Conservation (phyloP, 2,797 vertebrate species). For the Pagetopsis macropterus region DNA sequence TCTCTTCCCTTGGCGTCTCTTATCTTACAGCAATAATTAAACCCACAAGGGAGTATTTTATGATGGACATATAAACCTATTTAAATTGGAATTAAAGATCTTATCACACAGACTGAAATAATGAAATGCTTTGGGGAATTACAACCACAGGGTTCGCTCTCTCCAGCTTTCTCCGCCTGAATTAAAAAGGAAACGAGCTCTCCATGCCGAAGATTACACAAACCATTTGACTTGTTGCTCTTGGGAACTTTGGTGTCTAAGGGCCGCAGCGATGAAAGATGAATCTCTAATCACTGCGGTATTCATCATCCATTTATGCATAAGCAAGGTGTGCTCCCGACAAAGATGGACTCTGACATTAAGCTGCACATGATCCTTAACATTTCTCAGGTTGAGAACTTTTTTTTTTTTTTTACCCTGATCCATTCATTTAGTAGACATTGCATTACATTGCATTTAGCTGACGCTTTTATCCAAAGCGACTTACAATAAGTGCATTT, state of each 20-base stretch:
- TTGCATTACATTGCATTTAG: too few relatives aligned
- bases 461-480: too few relatives aligned
- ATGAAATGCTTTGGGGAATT: slow-evolving; percentile 80
- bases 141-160: slow-evolving; percentile 61
- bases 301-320: slow-evolving; percentile 48
- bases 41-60: slow-evolving; percentile 81
- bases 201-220: slow-evolving; percentile 63
- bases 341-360: slow-evolving; percentile 36
- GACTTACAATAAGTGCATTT: too few relatives aligned
- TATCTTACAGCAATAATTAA: slow-evolving; percentile 81
- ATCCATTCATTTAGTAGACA: slow-evolving; percentile 43
- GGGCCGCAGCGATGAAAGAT: slow-evolving; percentile 33
- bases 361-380: slow-evolving; percentile 53
- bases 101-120: slow-evolving; percentile 77
- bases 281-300: slow-evolving; percentile 39
- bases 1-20: slow-evolving; percentile 72
- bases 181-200: slow-evolving; percentile 71
- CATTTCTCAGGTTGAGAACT: slow-evolving; percentile 47
- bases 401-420: slow-evolving; percentile 60
- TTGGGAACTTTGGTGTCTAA: slow-evolving; percentile 53
- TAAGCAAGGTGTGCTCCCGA: slow-evolving; percentile 25
- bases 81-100: slow-evolving; percentile 87
- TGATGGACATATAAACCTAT: slow-evolving; percentile 84
- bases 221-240: slow-evolving; percentile 72
- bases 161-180: slow-evolving; percentile 50